Percentiles rank a stretch among this genome's conserved stretches.
These are phyloP conservation scores for Athetis lepigone DNA, from an alignment of 2,888 invertebrate genomes.

Conservation along the genomic window DNA sequence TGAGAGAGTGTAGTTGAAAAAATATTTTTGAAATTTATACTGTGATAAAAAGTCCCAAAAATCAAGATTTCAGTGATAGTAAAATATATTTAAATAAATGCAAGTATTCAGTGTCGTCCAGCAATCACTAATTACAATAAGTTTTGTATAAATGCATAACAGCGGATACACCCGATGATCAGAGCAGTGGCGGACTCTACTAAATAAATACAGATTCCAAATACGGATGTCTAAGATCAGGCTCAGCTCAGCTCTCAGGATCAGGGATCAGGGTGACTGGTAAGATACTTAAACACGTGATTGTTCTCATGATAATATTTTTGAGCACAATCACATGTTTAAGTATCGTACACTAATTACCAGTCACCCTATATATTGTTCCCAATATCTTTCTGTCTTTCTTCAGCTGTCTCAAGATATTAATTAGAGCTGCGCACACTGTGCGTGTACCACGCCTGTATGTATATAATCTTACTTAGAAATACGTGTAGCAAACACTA, in stretches of 20 bases:
- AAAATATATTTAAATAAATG: slow-evolving; percentile 32
- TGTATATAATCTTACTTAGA: not conserved
- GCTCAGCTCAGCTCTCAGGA: too few species aligned
- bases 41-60: not conserved
- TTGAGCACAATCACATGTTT: too few species aligned
- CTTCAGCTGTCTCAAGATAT: too few species aligned
- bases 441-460: too few species aligned
- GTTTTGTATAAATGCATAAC: slow-evolving; percentile 6
- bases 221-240: not conserved
- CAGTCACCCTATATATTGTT: too few species aligned
- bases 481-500: not conserved
- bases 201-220: not conserved
- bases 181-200: slow-evolving; percentile 14
- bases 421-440: too few species aligned
- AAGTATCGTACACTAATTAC: too few species aligned
- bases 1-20: too few species aligned
- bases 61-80: not conserved
- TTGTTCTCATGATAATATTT: too few species aligned
- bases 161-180: slow-evolving; percentile 4
- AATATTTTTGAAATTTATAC: not conserved
- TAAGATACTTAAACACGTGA: too few species aligned
- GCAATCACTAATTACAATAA: slow-evolving; percentile 16
- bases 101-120: slow-evolving; percentile 7
- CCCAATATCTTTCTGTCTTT: too few species aligned
- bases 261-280: too few species aligned